These are phyloP conservation scores for Willisornis vidua DNA, from an alignment of 2,113 vertebrate genomes.

Conservation along the genomic window DNA sequence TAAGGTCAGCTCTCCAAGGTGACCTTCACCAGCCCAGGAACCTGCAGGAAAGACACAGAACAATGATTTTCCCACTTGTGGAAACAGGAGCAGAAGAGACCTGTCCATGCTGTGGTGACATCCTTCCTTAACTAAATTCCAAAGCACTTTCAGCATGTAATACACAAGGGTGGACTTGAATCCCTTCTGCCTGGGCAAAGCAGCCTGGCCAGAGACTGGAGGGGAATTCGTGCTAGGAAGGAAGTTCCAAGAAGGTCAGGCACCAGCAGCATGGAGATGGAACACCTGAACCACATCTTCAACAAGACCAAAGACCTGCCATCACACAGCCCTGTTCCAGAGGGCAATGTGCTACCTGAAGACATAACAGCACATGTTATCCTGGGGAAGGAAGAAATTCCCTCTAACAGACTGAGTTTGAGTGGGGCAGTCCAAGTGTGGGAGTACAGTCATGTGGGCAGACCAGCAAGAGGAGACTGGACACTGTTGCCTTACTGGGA, in stretches of 20 bases:
- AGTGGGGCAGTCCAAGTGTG: neutral
- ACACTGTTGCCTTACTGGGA: neutral
- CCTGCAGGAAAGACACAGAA: constrained; percentile 59
- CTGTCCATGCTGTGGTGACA: neutral
- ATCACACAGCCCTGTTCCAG: neutral
- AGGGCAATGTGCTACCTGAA: neutral
- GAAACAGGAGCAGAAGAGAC: neutral
- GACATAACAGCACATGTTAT: neutral
- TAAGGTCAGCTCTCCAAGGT: constrained; percentile 78
- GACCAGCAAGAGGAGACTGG: neutral
- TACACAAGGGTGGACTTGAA: neutral
- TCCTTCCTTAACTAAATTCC: neutral
- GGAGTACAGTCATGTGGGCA: neutral
- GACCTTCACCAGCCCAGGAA: constrained; percentile 78
- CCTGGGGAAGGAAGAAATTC: neutral
- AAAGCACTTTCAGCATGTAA: neutral
- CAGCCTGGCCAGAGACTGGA: neutral
- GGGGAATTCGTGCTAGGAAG: neutral
- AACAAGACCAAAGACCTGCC: neutral
- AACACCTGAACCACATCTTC: neutral
- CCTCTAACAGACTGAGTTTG: neutral
- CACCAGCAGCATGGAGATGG: neutral
- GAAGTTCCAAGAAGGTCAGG: neutral
- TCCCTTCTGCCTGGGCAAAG: neutral
- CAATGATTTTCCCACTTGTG: neutral